phyloP scores from a whole-genome alignment of 2,113 vertebrate genomes.

The Callipepla squamata region DNA sequence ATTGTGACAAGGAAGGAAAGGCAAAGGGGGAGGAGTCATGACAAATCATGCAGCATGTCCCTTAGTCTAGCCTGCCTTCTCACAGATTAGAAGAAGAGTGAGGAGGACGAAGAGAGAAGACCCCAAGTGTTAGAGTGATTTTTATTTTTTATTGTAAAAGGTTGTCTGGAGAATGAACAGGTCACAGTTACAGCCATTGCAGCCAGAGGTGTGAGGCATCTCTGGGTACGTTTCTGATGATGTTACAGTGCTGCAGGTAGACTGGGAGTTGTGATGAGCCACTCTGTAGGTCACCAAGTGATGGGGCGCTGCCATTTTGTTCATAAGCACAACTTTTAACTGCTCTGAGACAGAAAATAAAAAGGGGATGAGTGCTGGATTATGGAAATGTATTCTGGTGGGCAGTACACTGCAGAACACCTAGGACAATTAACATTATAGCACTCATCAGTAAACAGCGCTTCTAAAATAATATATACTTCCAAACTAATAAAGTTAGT shows the following conservation, averaged over 20 bases:
- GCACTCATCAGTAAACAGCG: not conserved
- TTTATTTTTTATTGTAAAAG: not conserved
- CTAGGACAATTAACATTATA: not conserved
- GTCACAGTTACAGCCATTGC: not conserved
- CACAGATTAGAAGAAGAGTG: slow-evolving; percentile 4
- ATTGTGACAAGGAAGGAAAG: not conserved
- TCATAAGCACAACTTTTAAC: not conserved
- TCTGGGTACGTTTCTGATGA: not conserved
- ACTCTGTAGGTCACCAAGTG: not conserved
- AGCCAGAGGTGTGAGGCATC: not conserved
- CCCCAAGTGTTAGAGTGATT: not conserved
- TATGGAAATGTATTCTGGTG: not conserved
- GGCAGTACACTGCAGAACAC: not conserved
- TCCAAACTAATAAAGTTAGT: not conserved
- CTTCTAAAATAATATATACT: not conserved
- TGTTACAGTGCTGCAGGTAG: not conserved
- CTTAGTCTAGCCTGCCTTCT: not conserved
- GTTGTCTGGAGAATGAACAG: not conserved
- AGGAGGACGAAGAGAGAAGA: slow-evolving; percentile 42
- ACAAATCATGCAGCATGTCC: not conserved
- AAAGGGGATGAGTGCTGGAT: not conserved
- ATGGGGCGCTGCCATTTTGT: not conserved
- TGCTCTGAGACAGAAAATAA: not conserved
- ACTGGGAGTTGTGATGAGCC: not conserved
- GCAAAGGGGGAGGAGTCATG: not conserved